A percentile compares a stretch with the other conserved stretches of the same genome.
Evolutionary conservation across 2,888 invertebrate species (phyloP).

Genomic region (Polymixis lichenea): DNA sequence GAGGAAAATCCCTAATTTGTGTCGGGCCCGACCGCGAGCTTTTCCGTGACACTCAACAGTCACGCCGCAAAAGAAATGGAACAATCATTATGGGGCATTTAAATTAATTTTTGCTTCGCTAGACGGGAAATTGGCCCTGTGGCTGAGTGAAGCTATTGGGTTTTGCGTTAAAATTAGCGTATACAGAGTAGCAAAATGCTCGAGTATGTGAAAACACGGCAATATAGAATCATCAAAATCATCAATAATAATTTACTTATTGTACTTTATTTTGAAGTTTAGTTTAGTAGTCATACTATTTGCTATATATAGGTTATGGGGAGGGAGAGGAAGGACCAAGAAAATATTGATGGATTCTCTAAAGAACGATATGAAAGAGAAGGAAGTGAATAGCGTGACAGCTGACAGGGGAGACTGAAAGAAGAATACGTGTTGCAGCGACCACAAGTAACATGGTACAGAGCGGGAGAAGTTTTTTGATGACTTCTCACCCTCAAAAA

Average conservation of each 20-base stretch:
- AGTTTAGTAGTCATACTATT: background rate
- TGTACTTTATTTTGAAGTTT: background rate
- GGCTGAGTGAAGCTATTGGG: background rate
- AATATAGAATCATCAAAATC: no score
- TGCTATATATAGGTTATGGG: no score
- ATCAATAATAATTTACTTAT: background rate
- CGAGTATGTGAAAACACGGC: no score
- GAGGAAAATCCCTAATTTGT: constrained; percentile 49
- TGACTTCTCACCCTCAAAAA: no score
- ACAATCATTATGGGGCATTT: constrained; percentile 33
- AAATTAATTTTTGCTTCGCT: constrained; percentile 32
- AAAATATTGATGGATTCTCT: no score
- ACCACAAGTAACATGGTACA: no score
- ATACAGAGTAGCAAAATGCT: background rate
- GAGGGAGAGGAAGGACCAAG: no score
- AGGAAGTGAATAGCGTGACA: no score
- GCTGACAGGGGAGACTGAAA: no score
- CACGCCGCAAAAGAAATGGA: constrained; percentile 45
- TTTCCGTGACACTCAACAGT: constrained; percentile 37
- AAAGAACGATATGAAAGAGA: no score
- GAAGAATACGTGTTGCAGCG: no score
- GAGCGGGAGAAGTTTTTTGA: no score
- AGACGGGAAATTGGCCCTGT: background rate
- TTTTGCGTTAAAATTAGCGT: background rate
- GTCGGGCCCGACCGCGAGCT: constrained; percentile 19